These are phyloP conservation scores for Kryptolebias marmoratus DNA, from an alignment of 2,113 vertebrate genomes.

Conservation along the genomic window DNA sequence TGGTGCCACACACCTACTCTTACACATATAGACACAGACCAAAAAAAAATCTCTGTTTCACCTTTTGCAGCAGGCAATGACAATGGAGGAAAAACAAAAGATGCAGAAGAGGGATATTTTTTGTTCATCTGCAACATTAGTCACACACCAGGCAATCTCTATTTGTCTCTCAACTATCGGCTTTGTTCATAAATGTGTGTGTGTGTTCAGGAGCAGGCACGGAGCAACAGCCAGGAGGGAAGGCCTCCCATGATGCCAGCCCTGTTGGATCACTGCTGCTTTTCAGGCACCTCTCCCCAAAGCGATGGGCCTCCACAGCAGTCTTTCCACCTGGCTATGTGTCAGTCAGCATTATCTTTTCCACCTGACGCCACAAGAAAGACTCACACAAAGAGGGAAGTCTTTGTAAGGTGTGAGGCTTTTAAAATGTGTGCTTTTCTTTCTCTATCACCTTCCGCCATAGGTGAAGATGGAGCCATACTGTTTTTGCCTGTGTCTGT, in stretches of 20 bases:
- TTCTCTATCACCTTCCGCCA: not conserved
- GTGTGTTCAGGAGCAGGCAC: slow-evolving; percentile 4
- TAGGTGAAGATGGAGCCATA: too few relatives aligned
- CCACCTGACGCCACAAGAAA: slow-evolving; percentile 18
- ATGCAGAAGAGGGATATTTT: slow-evolving; percentile 13
- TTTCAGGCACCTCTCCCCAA: slow-evolving; percentile 51
- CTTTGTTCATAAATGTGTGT: slow-evolving; percentile 16
- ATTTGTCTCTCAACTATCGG: slow-evolving; percentile 25
- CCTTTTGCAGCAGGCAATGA: slow-evolving; percentile 8
- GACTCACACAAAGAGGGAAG: not conserved
- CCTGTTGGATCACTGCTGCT: slow-evolving; percentile 33
- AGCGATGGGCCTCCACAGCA: slow-evolving; percentile 48
- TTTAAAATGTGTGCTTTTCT: not conserved
- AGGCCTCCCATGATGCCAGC: slow-evolving; percentile 51
- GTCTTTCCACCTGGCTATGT: slow-evolving; percentile 50
- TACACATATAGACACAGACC: too few relatives aligned
- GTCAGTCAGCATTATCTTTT: slow-evolving; percentile 59
- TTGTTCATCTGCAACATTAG: slow-evolving; percentile 55
- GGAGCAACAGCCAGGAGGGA: slow-evolving; percentile 6
- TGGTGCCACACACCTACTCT: too few relatives aligned
- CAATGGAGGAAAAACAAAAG: slow-evolving; percentile 22
- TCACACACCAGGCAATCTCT: slow-evolving; percentile 52
- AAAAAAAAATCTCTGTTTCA: too few relatives aligned
- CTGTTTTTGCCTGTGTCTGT: too few relatives aligned
- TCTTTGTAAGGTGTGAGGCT: not conserved